These are phyloP conservation scores for Dicaeum eximium DNA, from an alignment of 2,113 vertebrate genomes.

Conservation along the genomic window DNA sequence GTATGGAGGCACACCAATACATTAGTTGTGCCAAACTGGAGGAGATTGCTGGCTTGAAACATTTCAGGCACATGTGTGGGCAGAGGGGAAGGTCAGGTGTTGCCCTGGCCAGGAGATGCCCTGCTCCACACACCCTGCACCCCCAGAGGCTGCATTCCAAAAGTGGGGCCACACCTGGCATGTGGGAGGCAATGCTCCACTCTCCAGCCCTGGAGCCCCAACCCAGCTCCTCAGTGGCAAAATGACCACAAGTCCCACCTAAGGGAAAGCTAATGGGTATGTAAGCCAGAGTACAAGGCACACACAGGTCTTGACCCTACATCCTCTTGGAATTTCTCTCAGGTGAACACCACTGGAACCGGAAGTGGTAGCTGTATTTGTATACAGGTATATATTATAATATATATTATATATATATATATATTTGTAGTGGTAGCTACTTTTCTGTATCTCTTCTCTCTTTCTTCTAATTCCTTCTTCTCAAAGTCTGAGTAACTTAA, in stretches of 20 bases:
- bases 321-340: neutral
- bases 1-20: fast-evolving
- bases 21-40: neutral
- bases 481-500: no score
- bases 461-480: no score
- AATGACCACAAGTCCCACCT: neutral
- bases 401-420: no score
- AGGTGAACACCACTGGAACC: neutral
- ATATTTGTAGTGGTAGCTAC: no score
- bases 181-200: neutral
- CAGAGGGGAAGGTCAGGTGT: neutral
- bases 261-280: neutral
- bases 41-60: neutral
- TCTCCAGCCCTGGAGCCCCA: neutral
- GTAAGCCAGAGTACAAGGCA: neutral
- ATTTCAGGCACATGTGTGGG: no score
- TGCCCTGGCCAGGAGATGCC: fast-evolving
- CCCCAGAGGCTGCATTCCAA: neutral
- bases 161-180: neutral
- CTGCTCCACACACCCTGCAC: neutral
- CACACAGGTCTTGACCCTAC: neutral
- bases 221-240: neutral
- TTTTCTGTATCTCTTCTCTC: no score
- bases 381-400: no score
- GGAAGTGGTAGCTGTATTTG: neutral